Percentiles rank a stretch among this genome's conserved stretches.
Conservation (phyloP, 2,888 invertebrate species). For the Amblyjoppa proteus region DNA sequence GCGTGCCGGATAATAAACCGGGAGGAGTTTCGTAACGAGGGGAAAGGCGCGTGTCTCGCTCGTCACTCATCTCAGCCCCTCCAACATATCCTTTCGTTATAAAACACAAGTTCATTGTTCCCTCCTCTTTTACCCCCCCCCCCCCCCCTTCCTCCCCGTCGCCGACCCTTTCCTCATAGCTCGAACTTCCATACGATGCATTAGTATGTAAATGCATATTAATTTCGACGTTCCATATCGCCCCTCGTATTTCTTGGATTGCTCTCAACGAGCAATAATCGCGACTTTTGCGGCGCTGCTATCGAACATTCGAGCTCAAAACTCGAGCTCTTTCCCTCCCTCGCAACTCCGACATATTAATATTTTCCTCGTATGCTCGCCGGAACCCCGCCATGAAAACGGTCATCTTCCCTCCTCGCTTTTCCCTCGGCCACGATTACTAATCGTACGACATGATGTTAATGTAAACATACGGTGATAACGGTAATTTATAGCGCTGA, state of each 20-base stretch:
- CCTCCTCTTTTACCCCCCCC: slow-evolving; percentile 74
- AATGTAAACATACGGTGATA: slow-evolving; percentile 81
- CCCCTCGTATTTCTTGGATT: slow-evolving; percentile 50
- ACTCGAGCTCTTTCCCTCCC: slow-evolving; percentile 20
- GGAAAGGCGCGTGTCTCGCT: slow-evolving; percentile 60
- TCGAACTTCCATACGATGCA: slow-evolving; percentile 20
- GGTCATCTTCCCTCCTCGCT: slow-evolving; percentile 36
- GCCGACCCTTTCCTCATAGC: neutral
- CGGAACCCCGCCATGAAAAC: slow-evolving; percentile 39
- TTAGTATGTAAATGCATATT: slow-evolving; percentile 48
- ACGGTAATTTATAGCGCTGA: slow-evolving; percentile 80
- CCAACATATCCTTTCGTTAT: slow-evolving; percentile 68
- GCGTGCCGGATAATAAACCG: slow-evolving; percentile 56
- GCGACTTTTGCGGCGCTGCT: slow-evolving; percentile 69
- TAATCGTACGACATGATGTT: slow-evolving; percentile 82
- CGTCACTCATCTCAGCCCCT: slow-evolving; percentile 55
- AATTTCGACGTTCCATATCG: slow-evolving; percentile 56
- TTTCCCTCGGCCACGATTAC: slow-evolving; percentile 76
- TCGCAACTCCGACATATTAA: slow-evolving; percentile 25
- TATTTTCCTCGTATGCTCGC: slow-evolving; percentile 44
- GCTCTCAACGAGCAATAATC: slow-evolving; percentile 72
- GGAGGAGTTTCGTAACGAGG: slow-evolving; percentile 27
- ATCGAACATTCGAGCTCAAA: slow-evolving; percentile 22
- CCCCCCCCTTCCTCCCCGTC: slow-evolving; percentile 5
- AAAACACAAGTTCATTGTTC: slow-evolving; percentile 81